Conservation (phyloP, 2,113 vertebrate genomes). For the Ictalurus furcatus region DNA sequence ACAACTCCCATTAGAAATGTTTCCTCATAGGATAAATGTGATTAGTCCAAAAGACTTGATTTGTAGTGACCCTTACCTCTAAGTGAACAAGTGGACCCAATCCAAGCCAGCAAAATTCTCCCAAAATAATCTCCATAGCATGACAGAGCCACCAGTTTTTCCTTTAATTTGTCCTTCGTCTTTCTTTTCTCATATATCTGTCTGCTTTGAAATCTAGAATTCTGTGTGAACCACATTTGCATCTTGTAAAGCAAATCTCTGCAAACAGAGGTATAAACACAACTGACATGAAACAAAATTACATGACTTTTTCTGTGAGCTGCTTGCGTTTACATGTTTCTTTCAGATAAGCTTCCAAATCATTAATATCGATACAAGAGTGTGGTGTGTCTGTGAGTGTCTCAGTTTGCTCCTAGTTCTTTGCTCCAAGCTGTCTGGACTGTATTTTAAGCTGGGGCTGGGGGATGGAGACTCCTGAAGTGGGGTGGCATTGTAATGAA, state of each 20-base stretch:
- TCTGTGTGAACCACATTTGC: not conserved
- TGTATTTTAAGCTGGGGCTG: slow-evolving; percentile 45
- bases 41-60: not conserved
- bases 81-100: not conserved
- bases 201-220: not conserved
- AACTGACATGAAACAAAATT: not conserved
- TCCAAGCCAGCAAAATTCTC: not conserved
- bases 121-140: not conserved
- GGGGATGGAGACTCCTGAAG: slow-evolving; percentile 31
- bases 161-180: not conserved
- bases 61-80: not conserved
- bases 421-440: slow-evolving; percentile 36
- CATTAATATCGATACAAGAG: not conserved
- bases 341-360: slow-evolving; percentile 1
- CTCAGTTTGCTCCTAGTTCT: not conserved
- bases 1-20: not conserved
- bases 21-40: not conserved
- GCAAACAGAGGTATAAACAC: not conserved
- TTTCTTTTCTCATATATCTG: not conserved
- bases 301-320: not conserved
- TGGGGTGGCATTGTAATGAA: slow-evolving; percentile 39
- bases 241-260: not conserved
- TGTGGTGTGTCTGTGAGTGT: not conserved
- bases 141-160: not conserved
- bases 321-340: not conserved